Base-by-base conservation (phyloP, 2,113 vertebrate genomes). In the Sphyrna mokarran region DNA sequence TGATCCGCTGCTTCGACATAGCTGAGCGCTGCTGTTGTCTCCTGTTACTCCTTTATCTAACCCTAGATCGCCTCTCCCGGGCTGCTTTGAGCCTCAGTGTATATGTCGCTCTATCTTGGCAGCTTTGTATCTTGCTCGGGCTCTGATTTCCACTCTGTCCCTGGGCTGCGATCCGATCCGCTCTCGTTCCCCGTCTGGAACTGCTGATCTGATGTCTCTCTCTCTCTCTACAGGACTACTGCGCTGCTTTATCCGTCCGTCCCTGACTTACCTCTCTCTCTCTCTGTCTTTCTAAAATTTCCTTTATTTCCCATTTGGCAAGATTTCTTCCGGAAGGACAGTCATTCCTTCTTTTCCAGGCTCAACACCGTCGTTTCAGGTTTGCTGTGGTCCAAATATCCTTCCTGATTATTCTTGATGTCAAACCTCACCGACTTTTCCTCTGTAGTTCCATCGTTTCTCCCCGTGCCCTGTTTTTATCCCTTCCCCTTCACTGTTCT, bases 291-390 rank as follows among this genome's bases (percentile, higher is more conserved):
- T 29, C 69, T n/a, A 29, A 72, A n/a, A n/a, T 63, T 33, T 61
- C 40, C 58, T 48, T 58, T 80, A 54, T 80, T 80, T 61, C 13
- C 63, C 76, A 76, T 95, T 76, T 95, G 72, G n/a, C 72, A 95
- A 20, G 61, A 63, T 91, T 11, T n/a, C 89, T 91, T 91, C 58
- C 87, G 54, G 54, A 13, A 63, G 29, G 48, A 54, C 48, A 4
- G 48, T 54, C 87, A 10, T 89, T 89, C 86, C 58, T 23, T 22
- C 85, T 22, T 93, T n/a, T 33, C 61, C 63, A n/a, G 33, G 33
- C 61, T 40, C 3, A 43, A 83, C 37, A 7, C 16, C 40, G 16
- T 83, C 37, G 37, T 40, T 22, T 20, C n/a, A 83, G 37, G 16
- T 16, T 83, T 83, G 37, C 80, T 20, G 80, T 37, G 37, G 78